Evolutionary conservation across 2,113 vertebrate genomes (phyloP).

Genomic region (cat (Felis catus)): F.catus_Fca126_mat1.0 CM031420.1:89098501-89099000

Average conservation of each 20-base stretch:
- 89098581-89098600: constrained; percentile 28
- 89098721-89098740: not conserved
- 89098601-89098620: not conserved
- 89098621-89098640: not conserved
- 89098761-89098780: not conserved
- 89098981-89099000: not conserved
- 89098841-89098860: not conserved
- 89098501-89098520: not conserved
- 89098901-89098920: not conserved
- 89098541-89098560: not conserved
- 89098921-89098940: not conserved
- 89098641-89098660: constrained; percentile 11
- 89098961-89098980: not conserved
- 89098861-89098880: not conserved
- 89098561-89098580: not conserved
- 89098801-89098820: not conserved
- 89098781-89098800: not conserved
- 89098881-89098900: not conserved
- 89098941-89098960: not conserved
- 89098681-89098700: not conserved
- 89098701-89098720: not conserved
- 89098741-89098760: not conserved
- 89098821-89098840: not conserved
- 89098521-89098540: not conserved
- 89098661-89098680: not conserved